Evolutionary conservation across 2,113 vertebrate species (phyloP).

Genomic region (Piprites chloris): DNA sequence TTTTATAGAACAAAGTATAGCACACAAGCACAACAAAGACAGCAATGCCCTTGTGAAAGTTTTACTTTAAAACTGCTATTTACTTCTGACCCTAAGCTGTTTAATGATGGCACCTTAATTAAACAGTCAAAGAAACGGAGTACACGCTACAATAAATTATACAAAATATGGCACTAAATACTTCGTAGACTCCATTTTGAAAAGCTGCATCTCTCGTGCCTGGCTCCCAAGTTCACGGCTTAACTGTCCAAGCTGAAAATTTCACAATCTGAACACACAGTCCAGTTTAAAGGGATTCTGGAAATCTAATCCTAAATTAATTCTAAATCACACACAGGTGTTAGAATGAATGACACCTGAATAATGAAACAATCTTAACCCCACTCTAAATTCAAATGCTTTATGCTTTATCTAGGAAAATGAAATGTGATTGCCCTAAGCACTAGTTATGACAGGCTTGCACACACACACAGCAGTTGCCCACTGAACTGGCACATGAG

Average conservation of each 20-base stretch:
- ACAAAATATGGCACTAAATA: background rate
- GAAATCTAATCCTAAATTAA: background rate
- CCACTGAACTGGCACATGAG: rapidly evolving
- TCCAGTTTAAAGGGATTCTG: background rate
- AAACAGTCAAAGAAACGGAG: background rate
- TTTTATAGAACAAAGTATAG: background rate
- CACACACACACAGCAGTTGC: background rate
- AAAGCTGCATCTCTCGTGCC: background rate
- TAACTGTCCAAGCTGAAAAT: background rate
- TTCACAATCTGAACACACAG: background rate
- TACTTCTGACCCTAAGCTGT: background rate
- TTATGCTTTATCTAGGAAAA: background rate
- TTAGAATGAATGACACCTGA: background rate
- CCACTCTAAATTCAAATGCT: background rate
- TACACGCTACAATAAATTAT: background rate
- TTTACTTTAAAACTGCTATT: background rate
- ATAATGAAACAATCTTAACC: background rate
- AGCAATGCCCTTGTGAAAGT: background rate
- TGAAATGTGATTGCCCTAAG: background rate
- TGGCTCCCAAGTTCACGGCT: background rate
- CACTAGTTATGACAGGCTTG: background rate
- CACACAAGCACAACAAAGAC: background rate
- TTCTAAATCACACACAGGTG: background rate
- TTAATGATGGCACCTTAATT: background rate
- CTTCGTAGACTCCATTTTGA: background rate